Evolutionary conservation across 2,888 invertebrate species (phyloP).

Genomic region (Lamproptera curius): DNA sequence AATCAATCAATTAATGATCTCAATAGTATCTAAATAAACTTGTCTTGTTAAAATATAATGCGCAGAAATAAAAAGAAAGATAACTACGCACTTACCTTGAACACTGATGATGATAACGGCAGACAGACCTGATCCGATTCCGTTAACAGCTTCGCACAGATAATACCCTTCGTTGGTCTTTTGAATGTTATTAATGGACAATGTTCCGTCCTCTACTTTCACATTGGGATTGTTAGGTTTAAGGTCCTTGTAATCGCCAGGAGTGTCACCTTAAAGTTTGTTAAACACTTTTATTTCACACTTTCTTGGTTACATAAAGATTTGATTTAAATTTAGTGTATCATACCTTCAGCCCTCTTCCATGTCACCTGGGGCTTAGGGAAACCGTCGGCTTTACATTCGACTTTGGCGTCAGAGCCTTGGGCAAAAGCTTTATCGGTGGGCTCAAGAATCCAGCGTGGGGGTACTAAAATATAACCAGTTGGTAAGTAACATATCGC

Average conservation of each 20-base stretch:
- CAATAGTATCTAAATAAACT: no score
- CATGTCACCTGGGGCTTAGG: conserved; percentile 96
- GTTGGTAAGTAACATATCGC: no score
- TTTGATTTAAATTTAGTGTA: no score
- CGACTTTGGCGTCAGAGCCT: conserved; percentile 95
- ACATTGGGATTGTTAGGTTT: conserved; percentile 94
- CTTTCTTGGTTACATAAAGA: no score
- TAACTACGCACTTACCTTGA: no score
- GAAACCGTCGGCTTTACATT: conserved; percentile 97
- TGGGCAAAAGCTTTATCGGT: conserved; percentile 97
- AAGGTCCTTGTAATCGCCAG: conserved; percentile 95
- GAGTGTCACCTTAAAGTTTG: conserved; percentile 85
- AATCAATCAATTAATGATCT: no score
- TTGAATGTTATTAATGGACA: conserved; percentile 93
- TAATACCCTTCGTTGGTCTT: conserved; percentile 97
- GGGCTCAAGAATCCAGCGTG: conserved; percentile 96
- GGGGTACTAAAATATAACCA: conserved; percentile 87
- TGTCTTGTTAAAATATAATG: no score
- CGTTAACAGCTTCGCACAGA: conserved; percentile 96
- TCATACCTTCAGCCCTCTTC: conserved; percentile 95
- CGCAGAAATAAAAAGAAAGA: no score
- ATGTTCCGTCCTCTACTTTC: conserved; percentile 95
- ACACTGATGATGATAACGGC: conserved; percentile 96
- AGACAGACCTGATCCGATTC: conserved; percentile 95
- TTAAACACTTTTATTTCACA: not conserved